phyloP scores from a whole-genome alignment of 2,888 invertebrate species.

The Drosophila flavopinicola region DNA sequence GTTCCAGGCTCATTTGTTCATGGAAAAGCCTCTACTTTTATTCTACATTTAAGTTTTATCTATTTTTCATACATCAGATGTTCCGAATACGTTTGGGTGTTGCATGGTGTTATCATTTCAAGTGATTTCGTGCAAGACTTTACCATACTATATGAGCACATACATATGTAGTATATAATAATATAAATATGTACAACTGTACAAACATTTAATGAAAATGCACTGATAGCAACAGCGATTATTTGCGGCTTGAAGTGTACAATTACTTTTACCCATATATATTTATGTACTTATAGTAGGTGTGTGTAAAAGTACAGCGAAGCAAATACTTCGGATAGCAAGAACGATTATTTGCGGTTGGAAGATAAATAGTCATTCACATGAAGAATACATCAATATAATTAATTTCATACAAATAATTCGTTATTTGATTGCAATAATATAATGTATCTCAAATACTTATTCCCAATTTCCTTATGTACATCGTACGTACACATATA shows the following conservation, averaged over 20 bases:
- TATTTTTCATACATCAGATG: too few species aligned
- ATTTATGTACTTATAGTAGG: background rate
- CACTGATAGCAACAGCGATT: background rate
- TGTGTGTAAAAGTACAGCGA: constrained; percentile 1
- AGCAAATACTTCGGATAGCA: background rate
- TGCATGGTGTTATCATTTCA: constrained; percentile 16
- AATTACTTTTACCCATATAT: background rate
- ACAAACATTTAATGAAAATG: background rate
- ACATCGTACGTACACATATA: background rate
- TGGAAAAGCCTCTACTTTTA: too few species aligned
- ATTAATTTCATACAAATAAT: background rate
- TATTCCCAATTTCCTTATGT: background rate
- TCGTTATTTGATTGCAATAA: too few species aligned
- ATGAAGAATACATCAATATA: background rate
- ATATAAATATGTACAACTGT: background rate
- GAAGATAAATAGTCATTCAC: background rate
- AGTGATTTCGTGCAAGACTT: constrained; percentile 12
- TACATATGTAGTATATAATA: background rate
- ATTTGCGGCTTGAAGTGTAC: background rate
- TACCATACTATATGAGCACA: background rate
- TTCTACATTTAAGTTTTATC: too few species aligned
- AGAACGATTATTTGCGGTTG: background rate
- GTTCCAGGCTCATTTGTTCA: too few species aligned
- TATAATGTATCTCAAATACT: background rate
- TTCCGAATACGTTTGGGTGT: too few species aligned